phyloP scores from a whole-genome alignment of 2,888 invertebrate genomes.

The Xestia ashworthii region DNA sequence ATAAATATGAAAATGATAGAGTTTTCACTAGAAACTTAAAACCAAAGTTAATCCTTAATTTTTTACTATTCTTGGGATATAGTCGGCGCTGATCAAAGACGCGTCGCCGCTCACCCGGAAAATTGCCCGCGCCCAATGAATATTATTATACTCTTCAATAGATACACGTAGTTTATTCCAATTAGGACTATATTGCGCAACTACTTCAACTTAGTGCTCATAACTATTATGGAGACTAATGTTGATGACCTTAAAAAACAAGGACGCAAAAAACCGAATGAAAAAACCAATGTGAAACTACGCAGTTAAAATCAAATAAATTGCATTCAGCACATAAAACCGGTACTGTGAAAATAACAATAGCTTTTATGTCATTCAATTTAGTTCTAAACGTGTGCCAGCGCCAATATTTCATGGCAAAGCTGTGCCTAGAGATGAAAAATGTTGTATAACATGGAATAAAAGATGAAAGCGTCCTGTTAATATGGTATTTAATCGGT shows the following conservation, averaged over 20 bases:
- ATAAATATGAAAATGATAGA: slow-evolving; percentile 36
- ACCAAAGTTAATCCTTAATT: slow-evolving; percentile 80
- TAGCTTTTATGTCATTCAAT: slow-evolving; percentile 50
- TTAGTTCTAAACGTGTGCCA: slow-evolving; percentile 37
- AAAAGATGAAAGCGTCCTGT: slow-evolving; percentile 46
- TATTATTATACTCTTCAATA: slow-evolving; percentile 90
- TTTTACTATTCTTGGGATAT: slow-evolving; percentile 82
- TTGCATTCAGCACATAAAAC: slow-evolving; percentile 39
- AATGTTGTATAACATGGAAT: slow-evolving; percentile 33
- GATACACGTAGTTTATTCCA: slow-evolving; percentile 86
- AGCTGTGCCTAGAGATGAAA: slow-evolving; percentile 36
- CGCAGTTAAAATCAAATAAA: slow-evolving; percentile 44
- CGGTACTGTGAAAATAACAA: slow-evolving; percentile 49
- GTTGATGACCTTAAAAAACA: slow-evolving; percentile 24
- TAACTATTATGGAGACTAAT: slow-evolving; percentile 20
- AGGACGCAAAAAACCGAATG: slow-evolving; percentile 16
- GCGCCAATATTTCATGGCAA: slow-evolving; percentile 40
- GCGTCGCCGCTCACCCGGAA: slow-evolving; percentile 87
- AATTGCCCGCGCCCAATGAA: slow-evolving; percentile 90
- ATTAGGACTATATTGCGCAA: slow-evolving; percentile 78
- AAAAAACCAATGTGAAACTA: slow-evolving; percentile 11
- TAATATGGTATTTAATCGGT: slow-evolving; percentile 61
- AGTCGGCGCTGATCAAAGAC: slow-evolving; percentile 88
- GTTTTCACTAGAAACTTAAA: slow-evolving; percentile 67
- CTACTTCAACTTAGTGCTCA: slow-evolving; percentile 49